A percentile compares a stretch with the other conserved stretches of the same genome.
phyloP scores from a whole-genome alignment of 2,888 invertebrate genomes.

The Papilio gigon region DNA sequence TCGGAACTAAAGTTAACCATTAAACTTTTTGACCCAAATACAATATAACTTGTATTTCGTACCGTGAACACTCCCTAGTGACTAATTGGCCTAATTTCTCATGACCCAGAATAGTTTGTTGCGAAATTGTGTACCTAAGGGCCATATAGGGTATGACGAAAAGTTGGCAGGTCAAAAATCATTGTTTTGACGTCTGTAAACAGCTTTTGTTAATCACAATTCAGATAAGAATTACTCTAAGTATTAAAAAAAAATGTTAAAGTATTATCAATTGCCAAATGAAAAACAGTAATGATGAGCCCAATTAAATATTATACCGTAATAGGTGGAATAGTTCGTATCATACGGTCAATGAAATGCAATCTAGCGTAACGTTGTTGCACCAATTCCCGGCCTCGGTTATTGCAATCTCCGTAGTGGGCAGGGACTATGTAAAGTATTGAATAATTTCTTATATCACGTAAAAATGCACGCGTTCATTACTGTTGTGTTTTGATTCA shows the following conservation, averaged over 20 bases:
- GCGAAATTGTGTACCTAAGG: no score
- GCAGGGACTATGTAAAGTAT: conserved; percentile 1
- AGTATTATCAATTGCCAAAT: not conserved
- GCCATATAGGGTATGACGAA: no score
- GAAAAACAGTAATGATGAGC: not conserved
- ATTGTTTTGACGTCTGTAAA: no score
- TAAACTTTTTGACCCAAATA: not conserved
- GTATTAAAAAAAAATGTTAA: not conserved
- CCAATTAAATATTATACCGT: not conserved
- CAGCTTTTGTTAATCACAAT: no score
- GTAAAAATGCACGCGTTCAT: not conserved
- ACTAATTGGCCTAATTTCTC: conserved; percentile 1
- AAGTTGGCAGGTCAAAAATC: not conserved
- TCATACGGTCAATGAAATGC: conserved; percentile 8
- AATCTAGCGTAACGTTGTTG: conserved; percentile 30
- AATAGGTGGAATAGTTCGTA: not conserved
- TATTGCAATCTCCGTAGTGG: conserved; percentile 5
- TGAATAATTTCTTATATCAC: not conserved
- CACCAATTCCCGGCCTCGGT: conserved; percentile 9
- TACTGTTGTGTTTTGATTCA: not conserved
- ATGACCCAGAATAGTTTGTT: conserved; percentile 5
- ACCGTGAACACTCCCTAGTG: not conserved
- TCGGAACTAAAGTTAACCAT: not conserved
- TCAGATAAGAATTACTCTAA: no score
- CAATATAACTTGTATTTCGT: not conserved